A percentile compares a stretch with the other conserved stretches of the same genome.
These are phyloP conservation scores for Athene cunicularia DNA, from an alignment of 2,113 vertebrate species.

Conservation along the genomic window DNA sequence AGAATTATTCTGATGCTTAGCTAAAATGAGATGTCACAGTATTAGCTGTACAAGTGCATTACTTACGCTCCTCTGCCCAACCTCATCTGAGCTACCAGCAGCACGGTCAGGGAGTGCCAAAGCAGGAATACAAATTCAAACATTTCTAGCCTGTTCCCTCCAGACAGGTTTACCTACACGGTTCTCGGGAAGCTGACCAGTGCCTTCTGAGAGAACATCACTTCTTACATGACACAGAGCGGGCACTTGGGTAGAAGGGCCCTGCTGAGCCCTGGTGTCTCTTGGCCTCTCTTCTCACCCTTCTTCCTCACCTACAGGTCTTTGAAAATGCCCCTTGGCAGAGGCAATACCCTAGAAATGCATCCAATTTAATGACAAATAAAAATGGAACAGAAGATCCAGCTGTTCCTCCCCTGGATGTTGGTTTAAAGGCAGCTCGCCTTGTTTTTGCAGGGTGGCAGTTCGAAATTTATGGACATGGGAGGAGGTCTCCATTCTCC, in stretches of 20 bases:
- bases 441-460: conserved; percentile 58
- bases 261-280: conserved; percentile 45
- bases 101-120: conserved; percentile 42
- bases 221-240: conserved; percentile 41
- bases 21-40: conserved; percentile 76
- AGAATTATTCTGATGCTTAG: conserved; percentile 61
- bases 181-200: conserved; percentile 8
- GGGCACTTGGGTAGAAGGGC: conserved; percentile 58
- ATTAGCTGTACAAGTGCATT: conserved; percentile 68
- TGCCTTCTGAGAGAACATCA: conserved; percentile 30
- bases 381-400: conserved; percentile 60
- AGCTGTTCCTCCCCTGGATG: conserved; percentile 61
- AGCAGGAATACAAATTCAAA: neutral
- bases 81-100: conserved; percentile 46
- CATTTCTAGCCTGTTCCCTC: conserved; percentile 42
- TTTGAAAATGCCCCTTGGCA: conserved; percentile 30
- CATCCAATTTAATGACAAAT: conserved; percentile 61
- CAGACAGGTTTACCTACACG: conserved; percentile 23
- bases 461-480: conserved; percentile 45
- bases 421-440: conserved; percentile 59
- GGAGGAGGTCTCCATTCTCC: conserved; percentile 59
- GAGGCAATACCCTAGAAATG: conserved; percentile 57
- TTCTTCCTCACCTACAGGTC: conserved; percentile 27
- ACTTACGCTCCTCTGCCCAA: conserved; percentile 39
- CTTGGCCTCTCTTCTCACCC: conserved; percentile 46